A percentile compares a stretch with the other conserved stretches of the same genome.
phyloP scores from a whole-genome alignment of 2,888 invertebrate species.

The Drosophila dives region DNA sequence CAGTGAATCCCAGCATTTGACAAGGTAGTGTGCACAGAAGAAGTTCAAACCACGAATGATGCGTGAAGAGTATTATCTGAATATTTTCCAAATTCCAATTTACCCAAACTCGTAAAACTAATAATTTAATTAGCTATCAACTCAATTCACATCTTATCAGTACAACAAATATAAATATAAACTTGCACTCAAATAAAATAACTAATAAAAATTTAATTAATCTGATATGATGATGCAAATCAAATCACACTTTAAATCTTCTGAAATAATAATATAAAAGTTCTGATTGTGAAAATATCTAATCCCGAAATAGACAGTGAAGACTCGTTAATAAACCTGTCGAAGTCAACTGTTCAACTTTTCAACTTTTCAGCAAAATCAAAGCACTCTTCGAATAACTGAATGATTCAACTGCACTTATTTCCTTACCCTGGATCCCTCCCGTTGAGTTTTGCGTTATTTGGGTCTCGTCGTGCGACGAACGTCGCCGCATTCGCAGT shows the following conservation, averaged over 20 bases:
- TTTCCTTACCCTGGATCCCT: slow-evolving; percentile 82
- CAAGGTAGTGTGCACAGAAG: background rate
- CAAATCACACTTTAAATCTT: background rate
- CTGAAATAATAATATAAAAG: background rate
- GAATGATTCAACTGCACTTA: background rate
- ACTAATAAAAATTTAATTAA: background rate
- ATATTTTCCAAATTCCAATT: background rate
- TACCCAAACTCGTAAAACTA: background rate
- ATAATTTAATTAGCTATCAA: background rate
- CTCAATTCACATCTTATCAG: background rate
- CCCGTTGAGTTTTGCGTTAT: slow-evolving; percentile 75
- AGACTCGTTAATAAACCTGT: background rate
- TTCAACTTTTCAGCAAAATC: background rate
- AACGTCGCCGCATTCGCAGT: slow-evolving; percentile 84
- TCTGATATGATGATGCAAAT: background rate
- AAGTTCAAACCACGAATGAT: too few relatives aligned
- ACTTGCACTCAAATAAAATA: background rate
- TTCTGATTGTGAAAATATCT: background rate
- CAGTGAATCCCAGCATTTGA: background rate
- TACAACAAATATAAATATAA: background rate
- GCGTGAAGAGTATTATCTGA: too few relatives aligned
- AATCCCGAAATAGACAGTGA: background rate
- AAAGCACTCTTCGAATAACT: background rate
- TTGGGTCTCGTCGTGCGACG: slow-evolving; percentile 85
- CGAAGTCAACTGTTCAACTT: background rate